Conservation (phyloP, 1,140 invertebrate genomes). For the Mactra quadrangularis region DNA sequence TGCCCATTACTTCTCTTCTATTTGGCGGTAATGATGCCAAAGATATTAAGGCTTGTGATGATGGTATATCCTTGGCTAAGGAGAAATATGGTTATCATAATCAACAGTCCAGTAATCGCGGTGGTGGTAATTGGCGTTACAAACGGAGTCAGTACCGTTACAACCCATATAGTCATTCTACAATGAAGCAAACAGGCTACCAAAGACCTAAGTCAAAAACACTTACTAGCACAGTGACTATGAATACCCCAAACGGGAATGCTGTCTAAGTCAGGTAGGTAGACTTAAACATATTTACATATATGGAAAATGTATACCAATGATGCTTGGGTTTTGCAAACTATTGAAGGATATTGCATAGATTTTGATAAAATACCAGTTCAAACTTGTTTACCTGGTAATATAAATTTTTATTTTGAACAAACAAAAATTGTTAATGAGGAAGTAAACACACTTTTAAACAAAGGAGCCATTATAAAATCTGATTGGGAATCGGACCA, state of each 20-base stretch:
- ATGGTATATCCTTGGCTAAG: not conserved
- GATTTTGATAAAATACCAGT: too few relatives aligned
- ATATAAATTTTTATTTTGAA: constrained; percentile 12
- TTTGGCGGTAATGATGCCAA: constrained; percentile 19
- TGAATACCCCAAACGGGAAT: not conserved
- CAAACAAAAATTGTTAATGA: constrained; percentile 7
- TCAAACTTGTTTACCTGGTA: constrained; percentile 1
- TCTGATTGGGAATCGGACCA: constrained; percentile 9
- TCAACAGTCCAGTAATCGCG: not conserved
- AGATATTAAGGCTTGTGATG: constrained; percentile 25
- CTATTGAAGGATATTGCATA: constrained; percentile 24
- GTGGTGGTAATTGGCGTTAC: not conserved
- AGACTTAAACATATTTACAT: not conserved
- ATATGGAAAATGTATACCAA: constrained; percentile 16
- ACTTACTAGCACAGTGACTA: not conserved
- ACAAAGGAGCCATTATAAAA: constrained; percentile 33
- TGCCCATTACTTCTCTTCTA: not conserved
- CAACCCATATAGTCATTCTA: not conserved
- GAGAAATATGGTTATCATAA: not conserved
- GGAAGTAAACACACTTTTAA: constrained; percentile 9
- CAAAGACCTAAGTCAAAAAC: not conserved
- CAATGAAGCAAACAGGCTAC: too few relatives aligned
- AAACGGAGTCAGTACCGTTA: not conserved
- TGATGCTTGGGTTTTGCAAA: constrained; percentile 17
- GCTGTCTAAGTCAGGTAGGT: not conserved